Percentiles rank a stretch among this genome's conserved stretches.
Conservation (phyloP, 2,113 vertebrate genomes). For the Pimephales promelas region DNA sequence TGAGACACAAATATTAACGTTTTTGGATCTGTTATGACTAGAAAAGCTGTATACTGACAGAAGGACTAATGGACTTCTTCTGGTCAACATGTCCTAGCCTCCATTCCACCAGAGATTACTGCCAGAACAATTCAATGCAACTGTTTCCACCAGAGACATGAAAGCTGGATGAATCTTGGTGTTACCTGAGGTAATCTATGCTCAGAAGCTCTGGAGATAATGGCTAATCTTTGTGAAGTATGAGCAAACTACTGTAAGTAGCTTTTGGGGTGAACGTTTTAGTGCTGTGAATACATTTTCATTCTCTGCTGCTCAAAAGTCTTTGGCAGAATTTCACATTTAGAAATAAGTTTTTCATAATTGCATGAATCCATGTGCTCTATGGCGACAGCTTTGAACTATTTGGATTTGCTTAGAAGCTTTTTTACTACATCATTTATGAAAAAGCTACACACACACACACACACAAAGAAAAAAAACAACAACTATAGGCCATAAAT, state of each 20-base stretch:
- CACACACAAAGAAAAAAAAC: too few relatives aligned
- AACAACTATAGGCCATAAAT: neutral
- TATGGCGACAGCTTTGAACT: slow-evolving; percentile 1
- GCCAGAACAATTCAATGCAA: slow-evolving; percentile 26
- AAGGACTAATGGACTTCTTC: neutral
- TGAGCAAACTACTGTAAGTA: slow-evolving; percentile 41
- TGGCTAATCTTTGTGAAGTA: slow-evolving; percentile 25
- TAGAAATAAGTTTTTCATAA: slow-evolving; percentile 21
- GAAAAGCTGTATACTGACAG: neutral
- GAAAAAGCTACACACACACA: neutral
- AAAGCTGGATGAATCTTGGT: slow-evolving; percentile 24
- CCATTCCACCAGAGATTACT: slow-evolving; percentile 32
- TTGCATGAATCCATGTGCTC: neutral
- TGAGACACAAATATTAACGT: neutral
- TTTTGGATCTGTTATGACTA: neutral
- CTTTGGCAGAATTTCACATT: slow-evolving; percentile 11
- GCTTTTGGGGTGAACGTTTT: slow-evolving; percentile 24
- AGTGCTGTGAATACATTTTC: neutral
- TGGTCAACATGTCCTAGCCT: slow-evolving; percentile 18
- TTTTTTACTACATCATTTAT: neutral
- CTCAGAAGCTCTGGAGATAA: neutral
- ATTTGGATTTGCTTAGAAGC: neutral
- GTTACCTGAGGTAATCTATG: slow-evolving; percentile 26
- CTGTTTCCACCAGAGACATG: slow-evolving; percentile 23
- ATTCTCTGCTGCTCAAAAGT: slow-evolving; percentile 6